phyloP scores from a whole-genome alignment of 2,113 vertebrate species.

The Amblyornis subalaris region DNA sequence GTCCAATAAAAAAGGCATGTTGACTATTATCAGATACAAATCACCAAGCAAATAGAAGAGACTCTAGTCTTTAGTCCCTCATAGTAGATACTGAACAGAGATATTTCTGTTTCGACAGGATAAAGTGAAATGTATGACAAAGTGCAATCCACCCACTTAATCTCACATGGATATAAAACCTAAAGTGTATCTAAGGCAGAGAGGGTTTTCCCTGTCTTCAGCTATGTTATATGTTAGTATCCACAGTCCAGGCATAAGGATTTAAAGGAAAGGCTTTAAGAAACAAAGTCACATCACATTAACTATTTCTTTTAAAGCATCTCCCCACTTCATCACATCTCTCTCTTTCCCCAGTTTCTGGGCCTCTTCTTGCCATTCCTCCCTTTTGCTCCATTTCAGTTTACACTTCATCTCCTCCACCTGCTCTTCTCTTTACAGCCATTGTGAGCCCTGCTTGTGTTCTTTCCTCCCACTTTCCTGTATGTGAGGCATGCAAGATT shows the following conservation, averaged over 20 bases:
- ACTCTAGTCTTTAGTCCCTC: not conserved
- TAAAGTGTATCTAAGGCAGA: not conserved
- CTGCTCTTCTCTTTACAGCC: not conserved
- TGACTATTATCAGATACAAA: not conserved
- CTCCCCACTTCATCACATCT: not conserved
- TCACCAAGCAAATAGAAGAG: not conserved
- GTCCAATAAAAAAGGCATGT: not conserved
- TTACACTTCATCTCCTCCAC: not conserved
- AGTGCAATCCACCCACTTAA: not conserved
- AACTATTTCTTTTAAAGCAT: not conserved
- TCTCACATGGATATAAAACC: not conserved
- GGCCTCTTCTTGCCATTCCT: not conserved
- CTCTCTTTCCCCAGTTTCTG: not conserved
- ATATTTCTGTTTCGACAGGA: not conserved
- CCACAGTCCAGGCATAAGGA: not conserved
- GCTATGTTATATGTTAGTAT: not conserved
- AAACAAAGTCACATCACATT: not conserved
- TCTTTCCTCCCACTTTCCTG: not conserved
- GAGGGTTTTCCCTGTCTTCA: not conserved
- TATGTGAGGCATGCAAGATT: not conserved
- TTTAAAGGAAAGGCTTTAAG: not conserved
- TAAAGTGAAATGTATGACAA: not conserved
- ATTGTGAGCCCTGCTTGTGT: not conserved
- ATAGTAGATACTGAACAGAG: not conserved
- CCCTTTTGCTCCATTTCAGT: not conserved